These are phyloP conservation scores for Butorides virescens DNA, from an alignment of 2,113 vertebrate species.

Conservation along the genomic window DNA sequence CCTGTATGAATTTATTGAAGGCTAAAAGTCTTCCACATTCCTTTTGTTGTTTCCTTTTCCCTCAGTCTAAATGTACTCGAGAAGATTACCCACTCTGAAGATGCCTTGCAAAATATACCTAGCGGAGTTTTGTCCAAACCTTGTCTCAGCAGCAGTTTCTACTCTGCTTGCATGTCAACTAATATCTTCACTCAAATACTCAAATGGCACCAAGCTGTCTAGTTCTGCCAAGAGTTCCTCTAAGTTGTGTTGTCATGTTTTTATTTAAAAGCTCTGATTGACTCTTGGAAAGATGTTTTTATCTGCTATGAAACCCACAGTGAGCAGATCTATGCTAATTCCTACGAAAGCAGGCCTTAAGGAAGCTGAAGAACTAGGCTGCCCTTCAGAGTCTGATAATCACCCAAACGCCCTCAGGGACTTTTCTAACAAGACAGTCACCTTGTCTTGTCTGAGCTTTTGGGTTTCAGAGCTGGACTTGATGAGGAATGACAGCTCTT, in stretches of 20 bases:
- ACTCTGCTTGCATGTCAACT: neutral
- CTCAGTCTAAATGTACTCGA: neutral
- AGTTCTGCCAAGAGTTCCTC: constrained; percentile 2
- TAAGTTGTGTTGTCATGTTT: constrained; percentile 3
- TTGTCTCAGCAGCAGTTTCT: constrained; percentile 9
- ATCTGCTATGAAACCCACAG: neutral
- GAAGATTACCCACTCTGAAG: neutral
- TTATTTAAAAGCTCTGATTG: constrained; percentile 2
- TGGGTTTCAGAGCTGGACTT: constrained; percentile 5
- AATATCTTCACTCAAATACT: neutral
- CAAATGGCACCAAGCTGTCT: neutral
- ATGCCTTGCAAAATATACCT: neutral
- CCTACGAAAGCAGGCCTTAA: neutral
- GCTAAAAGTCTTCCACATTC: neutral
- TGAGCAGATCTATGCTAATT: neutral
- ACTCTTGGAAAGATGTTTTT: constrained; percentile 1
- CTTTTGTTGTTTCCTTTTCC: neutral
- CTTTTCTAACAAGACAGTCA: constrained; percentile 40
- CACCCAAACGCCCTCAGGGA: neutral
- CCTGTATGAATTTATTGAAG: neutral
- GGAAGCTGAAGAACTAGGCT: neutral
- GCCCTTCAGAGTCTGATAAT: constrained; percentile 42
- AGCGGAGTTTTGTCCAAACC: neutral
- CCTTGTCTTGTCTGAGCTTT: constrained; percentile 35
- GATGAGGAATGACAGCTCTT: constrained; percentile 42